Evolutionary conservation across 2,888 invertebrate species (phyloP).

Genomic region (Ophion slaviceki): DNA sequence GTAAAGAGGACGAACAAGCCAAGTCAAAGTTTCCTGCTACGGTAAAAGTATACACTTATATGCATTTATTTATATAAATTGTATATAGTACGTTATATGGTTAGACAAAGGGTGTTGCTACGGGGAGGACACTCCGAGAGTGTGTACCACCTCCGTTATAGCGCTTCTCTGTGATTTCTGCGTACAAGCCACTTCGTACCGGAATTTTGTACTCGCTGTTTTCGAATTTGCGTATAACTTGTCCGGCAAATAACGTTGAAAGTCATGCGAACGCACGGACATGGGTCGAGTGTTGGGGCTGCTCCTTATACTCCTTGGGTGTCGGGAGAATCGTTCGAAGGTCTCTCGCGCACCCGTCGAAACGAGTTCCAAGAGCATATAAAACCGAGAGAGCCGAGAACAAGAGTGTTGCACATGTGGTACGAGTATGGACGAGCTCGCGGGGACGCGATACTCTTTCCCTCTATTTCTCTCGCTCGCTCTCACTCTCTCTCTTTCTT

Average conservation of each 20-base stretch:
- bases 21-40: conserved; percentile 34
- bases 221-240: conserved; percentile 52
- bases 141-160: conserved; percentile 39
- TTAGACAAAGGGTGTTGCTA: conserved; percentile 23
- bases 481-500: too few species aligned
- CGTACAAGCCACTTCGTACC: neutral
- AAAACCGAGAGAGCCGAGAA: conserved; percentile 34
- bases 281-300: conserved; percentile 14
- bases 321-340: conserved; percentile 50
- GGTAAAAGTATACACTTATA: conserved; percentile 22
- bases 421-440: conserved; percentile 13
- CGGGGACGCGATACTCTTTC: conserved; percentile 20
- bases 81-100: conserved; percentile 35
- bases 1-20: conserved; percentile 3
- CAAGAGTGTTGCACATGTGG: conserved; percentile 33
- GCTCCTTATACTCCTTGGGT: conserved; percentile 12
- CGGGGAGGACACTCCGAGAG: conserved; percentile 17
- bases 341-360: conserved; percentile 55
- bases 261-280: conserved; percentile 23
- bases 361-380: conserved; percentile 61
- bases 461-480: too few species aligned
- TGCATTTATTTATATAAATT: conserved; percentile 1
- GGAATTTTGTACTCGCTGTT: conserved; percentile 36
- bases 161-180: conserved; percentile 15
- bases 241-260: conserved; percentile 46